A percentile compares a stretch with the other conserved stretches of the same genome.
phyloP scores from a whole-genome alignment of 2,113 vertebrate genomes.

The Anoplopoma fimbria region DNA sequence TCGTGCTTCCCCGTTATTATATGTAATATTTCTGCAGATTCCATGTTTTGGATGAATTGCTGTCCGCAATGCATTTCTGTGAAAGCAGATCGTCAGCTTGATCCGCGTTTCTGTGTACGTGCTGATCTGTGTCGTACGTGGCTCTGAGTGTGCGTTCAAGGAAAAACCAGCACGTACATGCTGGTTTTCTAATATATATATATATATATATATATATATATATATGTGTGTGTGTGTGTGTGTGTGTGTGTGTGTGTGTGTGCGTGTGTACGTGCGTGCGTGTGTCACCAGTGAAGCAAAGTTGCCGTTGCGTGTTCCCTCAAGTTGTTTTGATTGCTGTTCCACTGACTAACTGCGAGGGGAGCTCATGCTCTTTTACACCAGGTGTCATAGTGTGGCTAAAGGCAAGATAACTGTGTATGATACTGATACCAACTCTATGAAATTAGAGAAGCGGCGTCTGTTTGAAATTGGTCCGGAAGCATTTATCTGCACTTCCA shows the following conservation, averaged over 20 bases:
- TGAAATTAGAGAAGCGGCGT: conserved; percentile 72
- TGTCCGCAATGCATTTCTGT: conserved; percentile 37
- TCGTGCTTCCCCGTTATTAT: conserved; percentile 16
- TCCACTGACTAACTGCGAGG: conserved; percentile 80
- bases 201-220: too few relatives aligned
- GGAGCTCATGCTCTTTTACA: conserved; percentile 86
- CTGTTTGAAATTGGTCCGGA: conserved; percentile 65
- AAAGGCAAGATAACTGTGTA: conserved; percentile 79
- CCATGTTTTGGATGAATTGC: conserved; percentile 4
- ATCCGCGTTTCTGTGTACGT: conserved; percentile 29
- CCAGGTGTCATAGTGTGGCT: conserved; percentile 75
- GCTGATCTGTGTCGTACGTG: conserved; percentile 17
- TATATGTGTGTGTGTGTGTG: neutral
- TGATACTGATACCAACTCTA: conserved; percentile 78
- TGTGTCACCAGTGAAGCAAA: conserved; percentile 69
- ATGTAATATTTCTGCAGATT: neutral
- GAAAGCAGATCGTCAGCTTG: conserved; percentile 32
- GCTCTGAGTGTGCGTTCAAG: conserved; percentile 13
- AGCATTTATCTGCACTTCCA: conserved; percentile 62
- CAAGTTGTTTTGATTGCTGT: conserved; percentile 76
- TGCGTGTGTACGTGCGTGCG: neutral
- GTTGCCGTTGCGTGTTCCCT: conserved; percentile 68
- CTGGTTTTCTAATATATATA: conserved; percentile 51
- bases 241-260: neutral
- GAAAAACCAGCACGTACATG: conserved; percentile 32